Base-by-base conservation (phyloP, 2,113 vertebrate genomes). In the Gavialis gangeticus region DNA sequence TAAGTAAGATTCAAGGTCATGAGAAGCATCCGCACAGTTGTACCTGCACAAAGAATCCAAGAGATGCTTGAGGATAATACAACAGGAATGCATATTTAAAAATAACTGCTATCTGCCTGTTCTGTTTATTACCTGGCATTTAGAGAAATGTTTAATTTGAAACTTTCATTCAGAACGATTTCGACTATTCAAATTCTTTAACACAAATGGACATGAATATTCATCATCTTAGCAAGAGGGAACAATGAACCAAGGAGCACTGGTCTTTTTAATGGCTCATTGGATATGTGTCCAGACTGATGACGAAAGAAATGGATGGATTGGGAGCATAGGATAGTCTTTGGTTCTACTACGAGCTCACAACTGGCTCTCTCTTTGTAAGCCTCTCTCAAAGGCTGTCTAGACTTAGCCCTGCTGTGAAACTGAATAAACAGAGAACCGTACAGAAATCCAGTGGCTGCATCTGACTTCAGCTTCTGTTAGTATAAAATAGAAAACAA, bases 121-220 rank as follows among this genome's bases (percentile, higher is more conserved):
- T 77, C 28, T 66, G 2, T 82, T 92, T 84, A 22, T 71, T 77
- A 16, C 84, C 30, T 79, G 79, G 28, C 66, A 79, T 17, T 88
- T 77, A 73, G 3, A 95, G 12, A 24, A 46, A 85, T 0, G 25
- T 90, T 87, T 94, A 84, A 90, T 85, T 94, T 85, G 46, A 21
- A 66, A n/a, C 28, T 79, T 30, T 85, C 90, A n/a, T 76, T 87
- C 81, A 10, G 21, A 55, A 75, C 55, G 80, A 69, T 73, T 89
- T 82, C 46, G 69, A 75, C 90, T 85, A 75, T 87, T 87, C 55
- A 18, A 77, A 79, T 87, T 92, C 37, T 89, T 94, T 92, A 28
- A 88, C 58, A 57, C 2, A 2, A 73, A 19, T 83, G 17, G 60
- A 3, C 83, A 92, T 90, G 78, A 91, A 87, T 87, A 90, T 85